A percentile compares a stretch with the other conserved stretches of the same genome.
Conservation (phyloP, 2,888 invertebrate genomes). For the Andrena camellia region DNA sequence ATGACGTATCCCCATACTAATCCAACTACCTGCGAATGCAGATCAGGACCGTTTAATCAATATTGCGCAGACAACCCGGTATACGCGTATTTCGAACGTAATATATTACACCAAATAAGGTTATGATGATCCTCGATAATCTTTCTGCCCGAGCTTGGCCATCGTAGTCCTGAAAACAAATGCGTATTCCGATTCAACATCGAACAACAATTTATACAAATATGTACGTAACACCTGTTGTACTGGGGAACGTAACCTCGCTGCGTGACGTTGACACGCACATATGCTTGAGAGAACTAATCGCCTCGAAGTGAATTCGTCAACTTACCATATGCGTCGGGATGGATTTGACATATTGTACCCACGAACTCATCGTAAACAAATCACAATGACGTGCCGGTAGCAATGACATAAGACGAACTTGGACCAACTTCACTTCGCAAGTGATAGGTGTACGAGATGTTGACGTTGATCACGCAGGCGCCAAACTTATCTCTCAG, state of each 20-base stretch:
- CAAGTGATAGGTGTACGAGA: conserved; percentile 16
- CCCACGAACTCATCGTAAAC: conserved; percentile 76
- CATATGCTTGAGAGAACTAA: not conserved
- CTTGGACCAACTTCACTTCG: conserved; percentile 3
- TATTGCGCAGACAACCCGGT: not conserved
- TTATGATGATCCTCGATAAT: conserved; percentile 95
- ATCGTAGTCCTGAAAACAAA: conserved; percentile 90
- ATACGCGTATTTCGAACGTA: not conserved
- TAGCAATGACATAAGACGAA: not conserved
- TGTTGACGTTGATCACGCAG: conserved; percentile 32
- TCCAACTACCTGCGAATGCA: conserved; percentile 89
- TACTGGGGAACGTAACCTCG: conserved; percentile 57
- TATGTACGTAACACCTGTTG: conserved; percentile 31
- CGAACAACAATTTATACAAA: not conserved
- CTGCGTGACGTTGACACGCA: not conserved
- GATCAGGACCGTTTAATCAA: not conserved
- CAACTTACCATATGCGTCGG: conserved; percentile 81
- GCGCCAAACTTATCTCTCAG: conserved; percentile 1
- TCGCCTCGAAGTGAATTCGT: not conserved
- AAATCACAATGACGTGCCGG: conserved; percentile 46
- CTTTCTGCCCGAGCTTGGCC: conserved; percentile 96
- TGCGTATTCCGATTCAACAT: not conserved
- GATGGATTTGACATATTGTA: conserved; percentile 80
- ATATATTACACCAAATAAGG: conserved; percentile 91
- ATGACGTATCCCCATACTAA: conserved; percentile 96